Conservation (phyloP, 2,888 invertebrate species). For the Orthonychiurus folsomi region DNA sequence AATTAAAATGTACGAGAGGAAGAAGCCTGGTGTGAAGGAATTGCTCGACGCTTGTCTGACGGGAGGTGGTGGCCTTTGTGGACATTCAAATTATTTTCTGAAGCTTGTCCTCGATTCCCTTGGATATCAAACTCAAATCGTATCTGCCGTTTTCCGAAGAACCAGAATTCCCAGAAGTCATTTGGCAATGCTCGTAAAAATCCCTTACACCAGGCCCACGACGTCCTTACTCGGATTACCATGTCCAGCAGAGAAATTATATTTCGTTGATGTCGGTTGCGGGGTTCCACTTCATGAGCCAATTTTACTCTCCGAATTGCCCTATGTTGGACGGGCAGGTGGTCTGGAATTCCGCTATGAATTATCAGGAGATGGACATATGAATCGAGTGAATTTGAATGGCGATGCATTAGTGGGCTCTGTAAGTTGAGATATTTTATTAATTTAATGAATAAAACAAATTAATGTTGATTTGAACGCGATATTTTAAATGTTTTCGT, state of each 20-base stretch:
- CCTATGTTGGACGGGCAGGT: conserved; percentile 20
- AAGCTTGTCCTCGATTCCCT: conserved; percentile 20
- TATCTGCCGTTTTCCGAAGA: conserved; percentile 22
- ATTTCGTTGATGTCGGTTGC: conserved; percentile 28
- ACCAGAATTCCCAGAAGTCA: conserved; percentile 25
- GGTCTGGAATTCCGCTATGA: conserved; percentile 17
- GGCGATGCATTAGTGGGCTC: conserved; percentile 16
- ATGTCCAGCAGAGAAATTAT: conserved; percentile 16
- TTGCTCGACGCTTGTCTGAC: conserved; percentile 15
- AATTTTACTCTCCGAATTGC: conserved; percentile 22
- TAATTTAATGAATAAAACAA: too few species aligned
- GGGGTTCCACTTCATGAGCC: conserved; percentile 25
- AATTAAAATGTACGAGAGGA: conserved; percentile 13
- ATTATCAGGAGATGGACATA: conserved; percentile 3
- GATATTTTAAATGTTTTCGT: neutral
- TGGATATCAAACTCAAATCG: conserved; percentile 23
- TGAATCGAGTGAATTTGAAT: conserved; percentile 11
- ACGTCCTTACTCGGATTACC: too few species aligned
- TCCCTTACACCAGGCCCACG: conserved; percentile 11
- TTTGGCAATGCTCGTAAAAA: conserved; percentile 25
- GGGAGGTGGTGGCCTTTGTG: conserved; percentile 30
- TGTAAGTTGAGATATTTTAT: conserved; percentile 10
- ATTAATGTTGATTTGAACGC: too few species aligned
- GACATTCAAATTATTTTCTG: conserved; percentile 28
- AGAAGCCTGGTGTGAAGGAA: conserved; percentile 14